Evolutionary conservation across 2,113 vertebrate species (phyloP), one percentile per base, ranked within the genome.

Genomic region (Larimichthys crocea): DNA sequence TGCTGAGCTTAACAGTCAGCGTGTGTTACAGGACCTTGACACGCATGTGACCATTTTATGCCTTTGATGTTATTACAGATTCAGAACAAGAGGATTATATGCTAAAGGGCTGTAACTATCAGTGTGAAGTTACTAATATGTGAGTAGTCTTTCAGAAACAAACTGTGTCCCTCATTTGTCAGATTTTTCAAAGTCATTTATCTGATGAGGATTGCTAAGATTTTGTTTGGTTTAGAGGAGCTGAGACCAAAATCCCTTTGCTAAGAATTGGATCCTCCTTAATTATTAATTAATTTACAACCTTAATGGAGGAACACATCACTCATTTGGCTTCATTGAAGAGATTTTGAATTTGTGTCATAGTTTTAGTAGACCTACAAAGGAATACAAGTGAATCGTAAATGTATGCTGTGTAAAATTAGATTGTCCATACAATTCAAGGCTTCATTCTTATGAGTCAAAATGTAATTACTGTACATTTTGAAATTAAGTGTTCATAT

Each of bases 21-120:
- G 2, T 84, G 71, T 81, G 40, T 80, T 69, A n/a, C 62, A 86
- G 50, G 63, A 81, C 74, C 46, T 74, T 86, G 81, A 83, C 71
- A 35, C 62, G 60, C 56, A 44, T 83, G 79, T 82, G 68, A 50
- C 44, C 35, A 68, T 59, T 80, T 71, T 57, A 68, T 40, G 46
- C 44, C 50, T 74, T 77, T 75, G 19, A 66, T 80, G 48, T 62
- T 84, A 20, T 79, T 59, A 85, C 53, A 56, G 40, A 70, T 68
- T 79, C n/a, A 69, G 29, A 81, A 69, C 10, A 2, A 60, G 67
- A 35, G 31, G n/a, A 66, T 75, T 16, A 61, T 75, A 56, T 31
- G 50, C 65, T 53, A 1, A 80, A 42, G 29, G 29, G n/a, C 6
- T 61, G 57, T 26, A 46, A 19, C 57, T 74, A 49, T 35, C 42